Evolutionary conservation across 2,113 vertebrate genomes (phyloP).

Genomic region (Syngnathus floridae): DNA sequence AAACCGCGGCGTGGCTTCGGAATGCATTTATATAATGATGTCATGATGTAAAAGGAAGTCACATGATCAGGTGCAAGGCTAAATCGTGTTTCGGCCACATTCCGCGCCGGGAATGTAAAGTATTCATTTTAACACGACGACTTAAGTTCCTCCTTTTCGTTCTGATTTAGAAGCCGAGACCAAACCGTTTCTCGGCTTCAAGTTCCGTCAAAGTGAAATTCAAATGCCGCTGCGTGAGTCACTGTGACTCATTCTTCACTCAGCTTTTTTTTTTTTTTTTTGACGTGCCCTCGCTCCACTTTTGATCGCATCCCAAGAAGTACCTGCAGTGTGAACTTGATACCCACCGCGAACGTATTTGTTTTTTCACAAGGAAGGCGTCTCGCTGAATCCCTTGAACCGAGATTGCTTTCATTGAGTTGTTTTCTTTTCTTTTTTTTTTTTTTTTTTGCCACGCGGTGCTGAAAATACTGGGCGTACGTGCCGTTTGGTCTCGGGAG

Average conservation of each 20-base stretch:
- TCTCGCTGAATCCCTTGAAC: slow-evolving; percentile 16
- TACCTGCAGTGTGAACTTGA: not conserved
- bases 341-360: not conserved
- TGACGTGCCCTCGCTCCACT: not conserved
- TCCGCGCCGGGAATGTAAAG: not conserved
- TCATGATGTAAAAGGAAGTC: not conserved
- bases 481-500: slow-evolving; percentile 28
- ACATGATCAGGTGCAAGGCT: not conserved
- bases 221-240: not conserved
- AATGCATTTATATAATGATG: not conserved
- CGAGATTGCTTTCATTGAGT: slow-evolving; percentile 6
- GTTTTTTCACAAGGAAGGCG: slow-evolving; percentile 1
- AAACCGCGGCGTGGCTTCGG: not conserved
- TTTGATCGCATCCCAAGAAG: not conserved
- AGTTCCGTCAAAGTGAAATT: not conserved
- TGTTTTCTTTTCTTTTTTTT: slow-evolving; percentile 7
- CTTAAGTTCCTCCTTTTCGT: not conserved
- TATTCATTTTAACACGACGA: not conserved
- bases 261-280: not conserved
- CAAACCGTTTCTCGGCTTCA: not conserved
- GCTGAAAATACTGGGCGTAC: slow-evolving; percentile 28
- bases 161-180: not conserved
- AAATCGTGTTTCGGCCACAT: not conserved
- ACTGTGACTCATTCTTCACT: not conserved
- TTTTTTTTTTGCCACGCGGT: not conserved